phyloP scores from a whole-genome alignment of 1,140 invertebrate genomes.

The Yoshiicerus persimilis region DNA sequence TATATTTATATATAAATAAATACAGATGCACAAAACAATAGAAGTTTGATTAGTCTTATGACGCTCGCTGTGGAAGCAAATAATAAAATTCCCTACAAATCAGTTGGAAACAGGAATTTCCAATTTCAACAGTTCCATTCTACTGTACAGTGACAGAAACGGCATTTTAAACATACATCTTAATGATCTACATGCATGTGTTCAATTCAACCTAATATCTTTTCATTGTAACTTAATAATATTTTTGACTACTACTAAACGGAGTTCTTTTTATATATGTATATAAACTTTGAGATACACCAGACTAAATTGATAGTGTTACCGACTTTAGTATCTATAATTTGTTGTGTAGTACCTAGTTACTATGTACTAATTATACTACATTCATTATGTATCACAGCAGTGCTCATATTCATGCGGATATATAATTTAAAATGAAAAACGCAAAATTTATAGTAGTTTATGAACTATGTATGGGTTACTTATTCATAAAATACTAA shows the following conservation, averaged over 20 bases:
- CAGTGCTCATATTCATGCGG: neutral
- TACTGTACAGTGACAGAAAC: neutral
- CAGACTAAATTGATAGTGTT: neutral
- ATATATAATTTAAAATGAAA: neutral
- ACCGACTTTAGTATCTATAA: neutral
- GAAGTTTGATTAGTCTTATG: neutral
- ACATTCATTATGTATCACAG: neutral
- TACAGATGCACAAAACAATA: neutral
- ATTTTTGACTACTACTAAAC: neutral
- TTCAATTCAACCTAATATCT: neutral
- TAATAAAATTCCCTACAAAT: neutral
- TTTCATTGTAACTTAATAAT: neutral
- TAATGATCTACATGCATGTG: neutral
- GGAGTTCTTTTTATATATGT: neutral
- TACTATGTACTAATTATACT: neutral
- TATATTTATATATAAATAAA: neutral
- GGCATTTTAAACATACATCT: neutral
- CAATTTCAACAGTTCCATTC: neutral
- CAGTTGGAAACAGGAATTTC: neutral
- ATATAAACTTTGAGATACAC: slow-evolving; percentile 1
- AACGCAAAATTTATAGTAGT: neutral
- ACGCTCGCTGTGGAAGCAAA: neutral
- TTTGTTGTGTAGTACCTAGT: neutral
- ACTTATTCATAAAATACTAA: too few relatives aligned
- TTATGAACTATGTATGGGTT: neutral